Base-by-base conservation (phyloP, 2,113 vertebrate species). In the Tinamus guttatus region DNA sequence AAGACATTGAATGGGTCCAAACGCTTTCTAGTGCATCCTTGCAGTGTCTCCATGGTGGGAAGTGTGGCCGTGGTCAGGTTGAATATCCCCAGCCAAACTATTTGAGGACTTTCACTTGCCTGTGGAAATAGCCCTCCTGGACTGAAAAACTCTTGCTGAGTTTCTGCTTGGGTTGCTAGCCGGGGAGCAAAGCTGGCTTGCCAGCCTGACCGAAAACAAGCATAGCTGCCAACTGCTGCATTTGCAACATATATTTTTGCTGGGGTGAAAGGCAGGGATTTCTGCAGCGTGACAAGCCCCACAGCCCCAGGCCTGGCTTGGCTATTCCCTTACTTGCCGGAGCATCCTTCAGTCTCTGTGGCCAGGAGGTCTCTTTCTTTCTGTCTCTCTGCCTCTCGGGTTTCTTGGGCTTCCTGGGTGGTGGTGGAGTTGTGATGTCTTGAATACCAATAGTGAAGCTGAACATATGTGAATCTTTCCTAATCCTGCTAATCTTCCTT, bases 401-500 rank as follows among this genome's bases (percentile, higher is more conserved):
- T 97, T 96, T 85, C 96, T 96, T 84, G 34, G 62, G 96, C 98
- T 97, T 97, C 98, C 98, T 99, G 98, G 98, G 99, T 99, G 99
- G 98, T 97, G 95, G 95, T 95, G 77, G 97, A 97, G 95, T 97
- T 96, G 98, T 98, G 98, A 97, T 96, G 98, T 98, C 97, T 97
- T 98, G 98, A 99, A 99, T 98, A 98, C 98, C 98, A 98, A 98
- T 98, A 98, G 98, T 98, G 98, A 99, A 98, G 97, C 98, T 97
- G 98, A 99, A 99, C 99, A 99, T 99, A 99, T 99, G 99, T 98
- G 99, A 99, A 98, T 98, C 98, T 98, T 98, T 98, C 97, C 98
- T 99, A 99, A 99, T 99, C 99, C 99, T 98, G 98, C 98, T 99
- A 99, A 99, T 99, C 99, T 99, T 97, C 97, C 98, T 99, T 98